Evolutionary conservation across 2,888 invertebrate genomes (phyloP).

Genomic region (Mythimna impura): DNA sequence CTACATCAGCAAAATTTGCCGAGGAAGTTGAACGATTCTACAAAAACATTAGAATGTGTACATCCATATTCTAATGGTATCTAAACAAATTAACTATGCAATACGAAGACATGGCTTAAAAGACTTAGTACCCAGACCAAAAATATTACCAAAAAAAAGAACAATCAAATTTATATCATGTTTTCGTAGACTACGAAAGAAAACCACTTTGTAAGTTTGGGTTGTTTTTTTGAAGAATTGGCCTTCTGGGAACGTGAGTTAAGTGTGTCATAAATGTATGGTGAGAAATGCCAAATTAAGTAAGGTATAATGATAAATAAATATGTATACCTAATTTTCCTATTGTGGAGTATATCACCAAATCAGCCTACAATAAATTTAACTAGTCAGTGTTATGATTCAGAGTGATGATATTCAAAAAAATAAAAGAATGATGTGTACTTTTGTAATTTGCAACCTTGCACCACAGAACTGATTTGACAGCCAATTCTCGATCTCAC

Average conservation of each 20-base stretch:
- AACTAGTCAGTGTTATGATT: not conserved
- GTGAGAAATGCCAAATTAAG: too few species aligned
- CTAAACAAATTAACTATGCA: too few species aligned
- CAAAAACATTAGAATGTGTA: too few species aligned
- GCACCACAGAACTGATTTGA: not conserved
- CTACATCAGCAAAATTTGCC: too few species aligned
- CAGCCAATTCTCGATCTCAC: not conserved
- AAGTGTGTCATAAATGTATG: too few species aligned
- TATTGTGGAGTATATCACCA: not conserved
- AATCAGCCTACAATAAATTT: not conserved
- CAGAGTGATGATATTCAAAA: not conserved
- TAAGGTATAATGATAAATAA: not conserved
- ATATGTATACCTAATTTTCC: not conserved
- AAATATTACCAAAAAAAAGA: not conserved
- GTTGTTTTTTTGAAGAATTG: too few species aligned
- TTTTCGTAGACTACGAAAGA: not conserved
- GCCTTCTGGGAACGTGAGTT: too few species aligned
- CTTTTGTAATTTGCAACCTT: not conserved
- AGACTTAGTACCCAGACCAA: too few species aligned
- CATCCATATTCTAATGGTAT: too few species aligned
- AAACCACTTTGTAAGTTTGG: not conserved
- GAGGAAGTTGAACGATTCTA: too few species aligned
- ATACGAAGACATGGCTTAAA: too few species aligned
- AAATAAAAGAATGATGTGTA: not conserved
- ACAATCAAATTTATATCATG: not conserved